A percentile compares a stretch with the other conserved stretches of the same genome.
Conservation (phyloP, 1,140 invertebrate genomes). For the Orussus abietinus region DNA sequence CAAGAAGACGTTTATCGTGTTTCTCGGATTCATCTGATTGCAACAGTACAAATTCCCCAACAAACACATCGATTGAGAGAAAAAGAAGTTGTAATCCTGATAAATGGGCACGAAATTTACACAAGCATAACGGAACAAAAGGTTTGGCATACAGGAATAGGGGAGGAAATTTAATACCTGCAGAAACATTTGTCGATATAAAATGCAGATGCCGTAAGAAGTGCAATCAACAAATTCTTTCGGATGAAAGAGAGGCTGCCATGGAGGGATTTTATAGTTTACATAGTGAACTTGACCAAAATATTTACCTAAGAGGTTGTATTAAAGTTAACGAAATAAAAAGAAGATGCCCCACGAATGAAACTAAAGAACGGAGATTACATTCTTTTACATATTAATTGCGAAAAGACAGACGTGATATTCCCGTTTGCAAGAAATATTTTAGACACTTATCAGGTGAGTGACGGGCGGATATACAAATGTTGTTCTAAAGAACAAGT, state of each 20-base stretch:
- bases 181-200: too few relatives aligned
- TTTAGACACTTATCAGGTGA: slow-evolving; percentile 16
- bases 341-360: slow-evolving; percentile 14
- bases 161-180: too few relatives aligned
- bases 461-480: slow-evolving; percentile 15
- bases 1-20: too few relatives aligned
- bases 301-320: slow-evolving; percentile 19
- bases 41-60: background rate
- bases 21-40: too few relatives aligned
- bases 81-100: too few relatives aligned
- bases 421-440: slow-evolving; percentile 18
- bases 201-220: too few relatives aligned
- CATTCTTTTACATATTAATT: slow-evolving; percentile 16
- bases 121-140: too few relatives aligned
- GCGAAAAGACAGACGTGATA: slow-evolving; percentile 13
- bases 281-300: slow-evolving; percentile 13
- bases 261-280: slow-evolving; percentile 15
- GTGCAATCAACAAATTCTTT: slow-evolving; percentile 11
- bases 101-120: too few relatives aligned
- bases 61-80: too few relatives aligned
- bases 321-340: slow-evolving; percentile 17
- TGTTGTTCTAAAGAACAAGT: slow-evolving; percentile 15
- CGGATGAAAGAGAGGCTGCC: slow-evolving; percentile 8
- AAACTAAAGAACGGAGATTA: slow-evolving; percentile 14
- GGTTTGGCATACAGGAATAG: too few relatives aligned